phyloP scores from a whole-genome alignment of 2,797 vertebrate genomes.

The Kryptolebias ocellatus region DNA sequence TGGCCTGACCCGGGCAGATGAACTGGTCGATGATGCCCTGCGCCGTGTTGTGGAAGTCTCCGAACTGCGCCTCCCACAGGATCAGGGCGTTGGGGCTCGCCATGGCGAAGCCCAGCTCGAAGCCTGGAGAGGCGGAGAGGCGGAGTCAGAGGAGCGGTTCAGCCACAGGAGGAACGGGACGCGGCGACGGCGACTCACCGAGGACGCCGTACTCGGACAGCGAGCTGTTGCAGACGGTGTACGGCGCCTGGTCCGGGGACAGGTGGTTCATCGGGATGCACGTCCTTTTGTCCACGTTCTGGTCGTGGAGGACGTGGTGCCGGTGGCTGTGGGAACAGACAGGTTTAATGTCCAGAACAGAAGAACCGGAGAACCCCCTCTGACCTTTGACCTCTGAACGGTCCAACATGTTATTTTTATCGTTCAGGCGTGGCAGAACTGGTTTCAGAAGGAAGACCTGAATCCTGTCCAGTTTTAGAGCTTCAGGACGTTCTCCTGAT shows the following conservation, averaged over 20 bases:
- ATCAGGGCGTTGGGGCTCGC: conserved; percentile 90
- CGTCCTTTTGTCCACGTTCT: conserved; percentile 94
- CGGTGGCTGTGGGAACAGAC: conserved; percentile 85
- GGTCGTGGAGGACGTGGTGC: conserved; percentile 94
- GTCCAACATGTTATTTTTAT: too few relatives aligned
- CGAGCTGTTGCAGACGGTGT: conserved; percentile 96
- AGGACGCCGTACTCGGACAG: conserved; percentile 94
- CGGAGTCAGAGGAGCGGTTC: neutral
- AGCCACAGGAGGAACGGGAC: neutral
- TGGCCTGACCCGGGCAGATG: conserved; percentile 91
- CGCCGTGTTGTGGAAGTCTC: conserved; percentile 93
- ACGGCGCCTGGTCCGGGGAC: conserved; percentile 90
- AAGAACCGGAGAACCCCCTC: too few relatives aligned
- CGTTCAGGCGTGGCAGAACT: too few relatives aligned
- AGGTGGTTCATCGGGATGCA: conserved; percentile 97
- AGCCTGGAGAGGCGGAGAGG: conserved; percentile 75
- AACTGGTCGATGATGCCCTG: conserved; percentile 95
- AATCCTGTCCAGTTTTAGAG: too few relatives aligned
- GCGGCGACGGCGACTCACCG: conserved; percentile 76
- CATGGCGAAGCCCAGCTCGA: conserved; percentile 92
- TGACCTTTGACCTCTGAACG: neutral
- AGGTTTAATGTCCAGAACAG: conserved; percentile 4
- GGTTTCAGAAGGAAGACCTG: too few relatives aligned
- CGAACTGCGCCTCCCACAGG: conserved; percentile 93
- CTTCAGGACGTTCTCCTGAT: too few relatives aligned